Evolutionary conservation across 1,140 invertebrate genomes (phyloP).

Genomic region (Archegozetes longisetosus): DNA sequence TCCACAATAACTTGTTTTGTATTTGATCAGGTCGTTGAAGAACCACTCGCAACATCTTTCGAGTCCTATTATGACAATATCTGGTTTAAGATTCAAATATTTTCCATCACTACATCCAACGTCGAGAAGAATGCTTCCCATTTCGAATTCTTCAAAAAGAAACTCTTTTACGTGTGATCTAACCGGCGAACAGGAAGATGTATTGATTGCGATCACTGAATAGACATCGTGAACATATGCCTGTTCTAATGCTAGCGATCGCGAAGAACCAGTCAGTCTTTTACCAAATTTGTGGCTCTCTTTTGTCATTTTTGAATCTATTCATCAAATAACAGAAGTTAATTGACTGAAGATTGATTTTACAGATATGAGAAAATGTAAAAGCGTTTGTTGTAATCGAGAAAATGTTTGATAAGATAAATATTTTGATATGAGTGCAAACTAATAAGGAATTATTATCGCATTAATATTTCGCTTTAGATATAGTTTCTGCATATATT

Average conservation of each 20-base stretch:
- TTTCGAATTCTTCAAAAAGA: constrained; percentile 57
- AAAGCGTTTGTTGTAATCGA: no score
- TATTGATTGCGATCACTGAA: constrained; percentile 56
- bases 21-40: constrained; percentile 46
- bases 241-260: constrained; percentile 70
- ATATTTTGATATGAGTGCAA: no score
- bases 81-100: constrained; percentile 69
- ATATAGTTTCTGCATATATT: no score
- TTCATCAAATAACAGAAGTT: neutral
- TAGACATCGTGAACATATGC: constrained; percentile 90
- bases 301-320: neutral
- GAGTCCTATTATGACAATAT: constrained; percentile 65
- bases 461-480: no score
- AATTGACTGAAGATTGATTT: no score
- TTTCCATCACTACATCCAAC: constrained; percentile 87
- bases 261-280: constrained; percentile 23
- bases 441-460: no score
- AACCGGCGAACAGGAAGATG: constrained; percentile 40
- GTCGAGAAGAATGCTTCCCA: constrained; percentile 78
- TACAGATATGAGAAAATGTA: no score
- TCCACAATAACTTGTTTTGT: constrained; percentile 33
- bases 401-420: no score
- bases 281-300: neutral
- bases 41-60: constrained; percentile 67
- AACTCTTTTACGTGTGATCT: constrained; percentile 52